Evolutionary conservation across 1,140 invertebrate species (phyloP).

Genomic region (Campoletis sonorensis): DNA sequence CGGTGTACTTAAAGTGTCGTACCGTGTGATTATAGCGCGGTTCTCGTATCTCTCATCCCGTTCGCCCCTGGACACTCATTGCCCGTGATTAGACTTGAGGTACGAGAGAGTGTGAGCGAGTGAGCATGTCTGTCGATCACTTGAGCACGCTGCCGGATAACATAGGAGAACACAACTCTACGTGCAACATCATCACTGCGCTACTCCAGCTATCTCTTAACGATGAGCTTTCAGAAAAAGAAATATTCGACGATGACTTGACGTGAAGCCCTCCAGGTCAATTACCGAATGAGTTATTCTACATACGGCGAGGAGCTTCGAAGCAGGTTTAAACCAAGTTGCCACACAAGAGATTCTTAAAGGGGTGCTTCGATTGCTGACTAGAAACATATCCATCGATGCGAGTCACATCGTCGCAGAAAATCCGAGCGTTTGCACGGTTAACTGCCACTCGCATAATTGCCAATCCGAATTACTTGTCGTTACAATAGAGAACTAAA

Average conservation of each 20-base stretch:
- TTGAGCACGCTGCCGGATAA: conserved; percentile 31
- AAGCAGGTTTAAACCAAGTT: not conserved
- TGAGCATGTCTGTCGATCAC: conserved; percentile 39
- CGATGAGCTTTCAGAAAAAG: conserved; percentile 31
- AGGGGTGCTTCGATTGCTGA: not conserved
- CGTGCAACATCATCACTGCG: conserved; percentile 38
- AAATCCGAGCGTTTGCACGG: not conserved
- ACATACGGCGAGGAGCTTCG: conserved; percentile 9
- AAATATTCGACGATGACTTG: conserved; percentile 21
- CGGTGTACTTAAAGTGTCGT: conserved; percentile 35
- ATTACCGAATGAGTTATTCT: conserved; percentile 43
- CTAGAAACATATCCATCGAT: too few species aligned
- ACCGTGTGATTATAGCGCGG: conserved; percentile 26
- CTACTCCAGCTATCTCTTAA: not conserved
- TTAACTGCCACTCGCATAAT: not conserved
- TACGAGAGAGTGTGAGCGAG: conserved; percentile 7
- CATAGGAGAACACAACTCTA: conserved; percentile 25
- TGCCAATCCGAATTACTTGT: not conserved
- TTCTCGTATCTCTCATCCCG: conserved; percentile 33
- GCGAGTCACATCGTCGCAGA: not conserved
- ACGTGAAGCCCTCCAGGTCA: conserved; percentile 24
- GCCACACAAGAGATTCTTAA: not conserved
- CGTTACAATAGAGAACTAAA: not conserved
- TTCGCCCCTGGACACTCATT: conserved; percentile 43
- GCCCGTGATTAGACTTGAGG: conserved; percentile 25